Base-by-base conservation (phyloP, 2,888 invertebrate species). In the Coelogynopora nodosa region DNA sequence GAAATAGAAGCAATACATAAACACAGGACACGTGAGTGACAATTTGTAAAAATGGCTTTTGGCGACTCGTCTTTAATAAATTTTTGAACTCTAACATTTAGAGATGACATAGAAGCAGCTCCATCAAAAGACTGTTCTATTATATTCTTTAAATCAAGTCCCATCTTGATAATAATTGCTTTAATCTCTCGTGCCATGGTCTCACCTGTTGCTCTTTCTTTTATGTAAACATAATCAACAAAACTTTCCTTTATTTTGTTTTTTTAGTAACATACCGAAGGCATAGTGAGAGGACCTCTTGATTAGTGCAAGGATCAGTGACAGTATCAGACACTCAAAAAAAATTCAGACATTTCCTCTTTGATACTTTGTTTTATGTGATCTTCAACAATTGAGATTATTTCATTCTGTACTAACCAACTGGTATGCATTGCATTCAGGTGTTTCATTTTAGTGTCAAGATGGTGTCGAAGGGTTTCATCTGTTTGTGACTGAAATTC, bases 361-460 rank as follows among this genome's bases (percentile, higher is more conserved):
- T 83, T 83, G 0, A 87, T 87, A n/a, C 27, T 28, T 30, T 31
- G 67, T 27, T 84, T 84, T 27, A 87, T 86, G n/a, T 29, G 86
- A 13, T 87, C 84, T n/a, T 67, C 74, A 28, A 87, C 84, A 31
- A 82, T 83, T 18, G 49, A 31, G 0, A 86, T 31, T 0, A 84
- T 29, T 0, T 86, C 67, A 87, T 87, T 87, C 29, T 87, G 86
- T 29, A 80, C 67, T 27, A 84, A 86, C 30, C 86, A 86, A 10
- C 84, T 84, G 26, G 67, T 84, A 82, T 87, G 86, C 13, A 67
- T 26, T n/a, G 87, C 86, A 87, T 87, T 87, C 67, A 67, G 82
- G 18, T 83, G 28, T 30, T 67, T 30, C 0, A 26, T 81, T 67
- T 18, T 49, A 49, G 49, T 49, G 49, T 83, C 84, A 26, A 87